phyloP scores from a whole-genome alignment of 2,888 invertebrate species.

The Acrocera orbiculus region DNA sequence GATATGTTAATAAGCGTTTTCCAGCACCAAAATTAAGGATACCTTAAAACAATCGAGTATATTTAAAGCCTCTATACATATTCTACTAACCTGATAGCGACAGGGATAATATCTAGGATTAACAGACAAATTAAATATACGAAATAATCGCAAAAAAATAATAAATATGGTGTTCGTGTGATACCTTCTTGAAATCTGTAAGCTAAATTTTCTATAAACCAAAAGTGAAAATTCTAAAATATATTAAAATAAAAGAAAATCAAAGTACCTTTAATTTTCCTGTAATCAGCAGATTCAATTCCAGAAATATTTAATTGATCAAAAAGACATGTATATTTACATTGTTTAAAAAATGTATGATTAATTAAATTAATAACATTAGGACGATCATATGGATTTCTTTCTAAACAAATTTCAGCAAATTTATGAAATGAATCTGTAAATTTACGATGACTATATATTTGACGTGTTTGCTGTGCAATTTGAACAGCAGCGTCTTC shows the following conservation, averaged over 20 bases:
- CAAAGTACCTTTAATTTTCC: slow-evolving; percentile 18
- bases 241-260: neutral
- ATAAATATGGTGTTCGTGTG: too few species aligned
- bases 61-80: too few species aligned
- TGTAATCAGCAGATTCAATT: slow-evolving; percentile 19
- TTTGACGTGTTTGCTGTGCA: slow-evolving; percentile 27
- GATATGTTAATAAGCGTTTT: too few species aligned
- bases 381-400: slow-evolving; percentile 50
- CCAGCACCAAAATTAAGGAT: too few species aligned
- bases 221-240: too few species aligned
- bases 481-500: slow-evolving; percentile 29
- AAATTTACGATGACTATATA: slow-evolving; percentile 44
- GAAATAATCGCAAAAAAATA: too few species aligned
- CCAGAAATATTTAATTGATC: slow-evolving; percentile 23
- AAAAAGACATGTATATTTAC: slow-evolving; percentile 22
- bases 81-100: too few species aligned
- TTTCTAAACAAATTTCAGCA: slow-evolving; percentile 51
- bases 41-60: too few species aligned
- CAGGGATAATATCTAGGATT: too few species aligned
- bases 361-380: slow-evolving; percentile 47
- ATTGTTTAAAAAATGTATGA: slow-evolving; percentile 62
- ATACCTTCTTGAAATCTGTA: too few species aligned
- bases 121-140: too few species aligned
- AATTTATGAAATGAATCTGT: slow-evolving; percentile 62
- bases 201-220: too few species aligned